Evolutionary conservation across 2,888 invertebrate genomes (phyloP), one percentile per base, ranked within the genome.

Genomic region (Troides aeacus): DNA sequence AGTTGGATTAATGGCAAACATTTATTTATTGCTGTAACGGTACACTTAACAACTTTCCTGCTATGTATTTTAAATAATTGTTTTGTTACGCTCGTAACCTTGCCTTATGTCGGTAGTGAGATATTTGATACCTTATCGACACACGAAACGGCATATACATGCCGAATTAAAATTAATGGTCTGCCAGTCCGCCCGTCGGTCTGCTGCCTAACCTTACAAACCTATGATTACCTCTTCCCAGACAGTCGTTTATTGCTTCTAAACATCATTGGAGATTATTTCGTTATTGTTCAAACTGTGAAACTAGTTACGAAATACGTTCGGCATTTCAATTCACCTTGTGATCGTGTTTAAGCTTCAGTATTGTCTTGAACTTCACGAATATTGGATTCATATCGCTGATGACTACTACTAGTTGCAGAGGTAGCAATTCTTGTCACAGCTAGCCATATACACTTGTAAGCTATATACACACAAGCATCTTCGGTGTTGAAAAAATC

Each of bases 41-140:
- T 70, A 58, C 2, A 15, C 18, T 15, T 66, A 66, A 70, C 50
- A 62, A 60, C 53, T 57, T 71, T 65, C 67, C 56, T 65, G 42
- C 46, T 68, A 46, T 69, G 62, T 69, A 62, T 65, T 69, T 66
- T 58, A 50, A 56, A 69, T 64, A 64, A 69, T 69, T 69, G 62
- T 58, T 62, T 69, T 58, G 65, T 65, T 69, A 62, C 65, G 61
- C 61, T 70, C 63, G 57, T 50, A 71, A 61, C 68, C 71, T 73
- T 71, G 71, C 60, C 24, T 70, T 53, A 5, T 59, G 30, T 53
- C 36, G 59, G 65, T 69, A 68, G 74, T 73, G 68, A 61, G 56
- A 57, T 71, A 62, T 59, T 70, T 72, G 71, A 73, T 64, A 74
- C 71, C 71, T 72, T 76, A 75, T 74, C 73, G 71, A 72, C 70